Conservation (phyloP, 2,888 invertebrate genomes). For the Rhamphomyia laevipes region DNA sequence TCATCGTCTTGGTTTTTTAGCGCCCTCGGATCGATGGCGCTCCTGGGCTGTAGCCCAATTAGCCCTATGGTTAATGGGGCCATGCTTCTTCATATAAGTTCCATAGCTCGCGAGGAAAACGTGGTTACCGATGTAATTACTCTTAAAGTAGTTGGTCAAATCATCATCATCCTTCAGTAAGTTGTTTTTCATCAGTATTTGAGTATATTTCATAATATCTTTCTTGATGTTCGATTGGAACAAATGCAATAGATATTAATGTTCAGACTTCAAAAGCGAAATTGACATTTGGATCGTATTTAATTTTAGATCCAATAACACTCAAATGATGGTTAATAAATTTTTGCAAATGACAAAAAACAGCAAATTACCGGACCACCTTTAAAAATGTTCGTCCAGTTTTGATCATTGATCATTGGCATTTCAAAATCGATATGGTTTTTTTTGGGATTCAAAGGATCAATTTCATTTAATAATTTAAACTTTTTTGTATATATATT, state of each 20-base stretch:
- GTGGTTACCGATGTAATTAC: background rate
- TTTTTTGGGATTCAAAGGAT: background rate
- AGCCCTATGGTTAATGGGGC: too few relatives aligned
- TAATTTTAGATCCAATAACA: background rate
- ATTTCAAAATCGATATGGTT: background rate
- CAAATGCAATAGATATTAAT: background rate
- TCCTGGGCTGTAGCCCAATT: too few relatives aligned
- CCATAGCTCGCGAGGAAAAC: background rate
- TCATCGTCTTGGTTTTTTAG: too few relatives aligned
- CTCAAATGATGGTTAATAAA: background rate
- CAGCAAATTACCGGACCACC: background rate
- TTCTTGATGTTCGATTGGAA: background rate
- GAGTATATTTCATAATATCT: background rate
- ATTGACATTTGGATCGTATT: background rate
- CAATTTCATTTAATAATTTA: background rate
- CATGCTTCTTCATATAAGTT: background rate
- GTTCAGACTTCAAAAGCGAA: background rate
- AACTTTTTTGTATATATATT: background rate
- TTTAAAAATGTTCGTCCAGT: background rate
- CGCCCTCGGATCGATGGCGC: too few relatives aligned
- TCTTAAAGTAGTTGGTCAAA: background rate
- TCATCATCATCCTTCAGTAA: background rate
- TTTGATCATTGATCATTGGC: background rate
- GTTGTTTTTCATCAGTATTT: background rate
- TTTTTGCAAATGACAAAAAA: background rate